Conservation (phyloP, 2,888 invertebrate genomes). For the Rhaphigaster nebulosa region DNA sequence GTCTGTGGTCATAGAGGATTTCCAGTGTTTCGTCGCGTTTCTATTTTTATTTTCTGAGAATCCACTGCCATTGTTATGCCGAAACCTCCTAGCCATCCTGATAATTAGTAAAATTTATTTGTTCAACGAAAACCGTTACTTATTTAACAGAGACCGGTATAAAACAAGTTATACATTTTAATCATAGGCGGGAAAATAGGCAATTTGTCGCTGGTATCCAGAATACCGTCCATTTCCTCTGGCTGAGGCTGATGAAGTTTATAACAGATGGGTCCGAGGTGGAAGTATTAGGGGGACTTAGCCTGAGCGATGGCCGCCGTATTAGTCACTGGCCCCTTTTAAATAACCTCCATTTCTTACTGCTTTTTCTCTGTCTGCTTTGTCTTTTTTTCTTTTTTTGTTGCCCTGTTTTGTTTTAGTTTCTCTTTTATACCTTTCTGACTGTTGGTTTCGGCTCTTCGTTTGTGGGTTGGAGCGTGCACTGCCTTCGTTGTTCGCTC, state of each 20-base stretch:
- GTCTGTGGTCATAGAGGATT: too few relatives aligned
- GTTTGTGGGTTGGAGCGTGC: background rate
- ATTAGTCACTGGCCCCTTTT: conserved; percentile 39
- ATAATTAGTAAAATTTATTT: background rate
- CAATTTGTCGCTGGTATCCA: conserved; percentile 20
- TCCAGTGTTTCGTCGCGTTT: too few relatives aligned
- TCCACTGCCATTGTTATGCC: too few relatives aligned
- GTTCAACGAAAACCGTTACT: background rate
- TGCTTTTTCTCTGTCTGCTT: conserved; percentile 28
- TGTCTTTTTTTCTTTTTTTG: conserved; percentile 9
- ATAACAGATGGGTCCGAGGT: conserved; percentile 37
- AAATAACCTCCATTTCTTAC: conserved; percentile 49
- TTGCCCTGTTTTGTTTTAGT: background rate
- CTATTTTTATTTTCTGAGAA: too few relatives aligned
- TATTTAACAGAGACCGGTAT: background rate
- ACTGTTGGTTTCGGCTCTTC: background rate
- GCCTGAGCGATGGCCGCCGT: background rate
- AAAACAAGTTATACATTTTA: background rate
- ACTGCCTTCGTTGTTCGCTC: background rate
- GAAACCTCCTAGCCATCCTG: too few relatives aligned
- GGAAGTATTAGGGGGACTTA: conserved; percentile 31
- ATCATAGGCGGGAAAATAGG: background rate
- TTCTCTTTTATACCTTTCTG: conserved; percentile 11
- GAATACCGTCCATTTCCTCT: background rate
- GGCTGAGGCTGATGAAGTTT: conserved; percentile 27